phyloP scores from a whole-genome alignment of 2,797 vertebrate species.

The Enteromius afrohamiltoni region DNA sequence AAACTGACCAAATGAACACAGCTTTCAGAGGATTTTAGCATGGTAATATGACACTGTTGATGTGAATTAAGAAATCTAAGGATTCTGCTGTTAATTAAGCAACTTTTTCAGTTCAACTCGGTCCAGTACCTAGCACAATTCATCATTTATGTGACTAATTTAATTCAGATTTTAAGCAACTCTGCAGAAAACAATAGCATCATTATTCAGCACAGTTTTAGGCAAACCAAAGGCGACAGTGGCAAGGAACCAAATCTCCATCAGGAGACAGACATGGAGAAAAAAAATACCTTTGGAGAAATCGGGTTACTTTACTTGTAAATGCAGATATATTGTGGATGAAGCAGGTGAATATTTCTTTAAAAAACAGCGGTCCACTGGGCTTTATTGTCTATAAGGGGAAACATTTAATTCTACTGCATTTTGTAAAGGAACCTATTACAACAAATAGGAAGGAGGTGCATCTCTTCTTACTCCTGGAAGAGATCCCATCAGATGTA shows the following conservation, averaged over 20 bases:
- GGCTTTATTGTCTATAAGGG: conserved; percentile 2
- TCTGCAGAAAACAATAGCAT: background rate
- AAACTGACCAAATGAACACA: background rate
- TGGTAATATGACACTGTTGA: too few species aligned
- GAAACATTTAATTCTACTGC: conserved; percentile 23
- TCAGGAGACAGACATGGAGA: background rate
- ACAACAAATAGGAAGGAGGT: conserved; percentile 37
- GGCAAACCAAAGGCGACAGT: background rate
- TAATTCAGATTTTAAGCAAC: background rate
- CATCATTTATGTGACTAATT: background rate
- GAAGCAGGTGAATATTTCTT: background rate
- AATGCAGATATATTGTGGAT: background rate
- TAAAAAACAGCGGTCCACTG: background rate
- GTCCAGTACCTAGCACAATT: too few species aligned
- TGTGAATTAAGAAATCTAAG: too few species aligned
- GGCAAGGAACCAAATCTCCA: background rate
- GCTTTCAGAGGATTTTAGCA: too few species aligned
- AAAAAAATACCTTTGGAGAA: background rate
- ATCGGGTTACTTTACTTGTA: background rate
- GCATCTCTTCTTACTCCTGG: conserved; percentile 37
- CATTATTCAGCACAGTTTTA: background rate
- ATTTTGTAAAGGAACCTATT: conserved; percentile 23
- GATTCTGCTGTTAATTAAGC: too few species aligned
- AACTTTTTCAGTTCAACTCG: too few species aligned
- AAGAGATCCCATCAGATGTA: conserved; percentile 40